Evolutionary conservation across 2,113 vertebrate genomes (phyloP).

Genomic region (Corydoras maculifer): DNA sequence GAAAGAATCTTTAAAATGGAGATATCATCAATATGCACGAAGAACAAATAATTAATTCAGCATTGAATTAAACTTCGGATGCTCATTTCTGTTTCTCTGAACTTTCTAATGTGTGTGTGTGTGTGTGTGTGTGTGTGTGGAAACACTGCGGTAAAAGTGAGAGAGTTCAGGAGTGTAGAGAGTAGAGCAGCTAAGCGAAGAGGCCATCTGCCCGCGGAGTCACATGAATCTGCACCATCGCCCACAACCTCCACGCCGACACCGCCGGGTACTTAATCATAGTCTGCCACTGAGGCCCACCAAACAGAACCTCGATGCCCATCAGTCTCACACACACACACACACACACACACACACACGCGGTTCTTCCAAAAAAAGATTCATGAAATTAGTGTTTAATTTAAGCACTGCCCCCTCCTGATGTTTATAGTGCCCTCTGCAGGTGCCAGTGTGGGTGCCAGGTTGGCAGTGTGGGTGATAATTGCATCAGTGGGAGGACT

Average conservation of each 20-base stretch:
- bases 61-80: too few relatives aligned
- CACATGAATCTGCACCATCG: conserved; percentile 27
- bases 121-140: too few relatives aligned
- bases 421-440: conserved; percentile 23
- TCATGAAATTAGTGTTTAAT: too few relatives aligned
- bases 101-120: too few relatives aligned
- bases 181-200: background rate
- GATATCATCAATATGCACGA: too few relatives aligned
- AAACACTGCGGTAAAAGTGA: too few relatives aligned
- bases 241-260: conserved; percentile 27
- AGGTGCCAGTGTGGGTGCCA: conserved; percentile 21
- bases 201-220: conserved; percentile 34
- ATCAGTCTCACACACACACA: conserved; percentile 1
- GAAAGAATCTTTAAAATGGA: too few relatives aligned
- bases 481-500: conserved; percentile 26
- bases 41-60: too few relatives aligned
- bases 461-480: conserved; percentile 29
- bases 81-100: too few relatives aligned
- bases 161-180: background rate
- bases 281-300: conserved; percentile 22
- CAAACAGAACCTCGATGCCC: conserved; percentile 13
- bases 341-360: background rate
- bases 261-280: conserved; percentile 23
- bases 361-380: too few relatives aligned
- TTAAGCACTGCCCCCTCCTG: background rate